Evolutionary conservation across 2,888 invertebrate genomes (phyloP), one percentile per base, ranked within the genome.

Genomic region (Cosmia pyralina): DNA sequence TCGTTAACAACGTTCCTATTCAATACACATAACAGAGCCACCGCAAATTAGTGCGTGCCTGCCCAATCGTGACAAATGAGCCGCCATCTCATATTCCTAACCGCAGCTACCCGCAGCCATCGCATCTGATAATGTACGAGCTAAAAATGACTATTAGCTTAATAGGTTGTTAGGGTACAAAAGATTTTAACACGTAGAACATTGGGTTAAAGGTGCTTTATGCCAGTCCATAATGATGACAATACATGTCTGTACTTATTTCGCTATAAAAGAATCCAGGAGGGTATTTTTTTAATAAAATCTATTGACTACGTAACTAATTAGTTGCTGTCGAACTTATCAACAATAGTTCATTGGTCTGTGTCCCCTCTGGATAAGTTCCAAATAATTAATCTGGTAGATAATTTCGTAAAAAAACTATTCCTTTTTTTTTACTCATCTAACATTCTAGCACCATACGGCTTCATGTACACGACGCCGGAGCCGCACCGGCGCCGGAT

Each of bases 21-120:
- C 77, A 67, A 52, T 64, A 70, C 58, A 59, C 44, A 52, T 72
- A 60, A 22, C 75, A 82, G 19, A 22, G 22, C 28, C 8, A 70
- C 82, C 82, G 82, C 79, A 79, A 82, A 82, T 82, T 82, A 77
- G 71, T 77, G 22, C 41, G 22, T 7, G 64, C 58, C 70, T 28
- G 62, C 10, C 71, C 79, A 68, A 60, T 62, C 67, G 60, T 83
- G 80, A 68, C 67, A 79, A 67, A 72, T 69, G 60, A 52, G 64
- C 41, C 57, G 50, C 46, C 60, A 67, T 73, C 79, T 69, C 69
- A 83, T 82, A 70, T 66, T 48, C 69, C 46, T 50, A 70, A 67
- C 82, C 69, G 46, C 77, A 15, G 53, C 46, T 50, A 70, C 63
- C 82, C 69, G 46, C 77, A 15, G 53, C 19, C 58, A 55, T 52